Percentiles rank a stretch among this genome's conserved stretches.
phyloP scores from a whole-genome alignment of 2,113 vertebrate genomes.

The Okapia johnstoni region DNA sequence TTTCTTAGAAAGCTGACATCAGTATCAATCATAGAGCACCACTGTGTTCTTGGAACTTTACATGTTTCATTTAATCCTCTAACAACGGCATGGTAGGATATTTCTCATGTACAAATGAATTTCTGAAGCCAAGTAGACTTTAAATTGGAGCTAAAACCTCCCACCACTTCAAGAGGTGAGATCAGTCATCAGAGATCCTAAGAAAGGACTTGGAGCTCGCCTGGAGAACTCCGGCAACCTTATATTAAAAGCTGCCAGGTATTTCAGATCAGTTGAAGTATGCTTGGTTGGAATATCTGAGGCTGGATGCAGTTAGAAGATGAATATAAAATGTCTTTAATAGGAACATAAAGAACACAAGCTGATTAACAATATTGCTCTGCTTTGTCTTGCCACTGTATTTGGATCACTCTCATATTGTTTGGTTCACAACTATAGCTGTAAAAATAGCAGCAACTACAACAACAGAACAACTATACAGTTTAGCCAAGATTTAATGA shows the following conservation, averaged over 20 bases:
- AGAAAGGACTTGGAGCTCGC: neutral
- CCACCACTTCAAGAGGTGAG: neutral
- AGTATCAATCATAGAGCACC: neutral
- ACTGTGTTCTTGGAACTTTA: neutral
- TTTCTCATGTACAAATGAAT: neutral
- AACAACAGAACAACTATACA: constrained; percentile 11
- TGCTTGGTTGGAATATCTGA: neutral
- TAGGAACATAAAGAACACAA: neutral
- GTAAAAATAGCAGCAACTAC: constrained; percentile 4
- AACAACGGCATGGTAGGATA: neutral
- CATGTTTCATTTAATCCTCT: neutral
- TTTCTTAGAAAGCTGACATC: constrained; percentile 12
- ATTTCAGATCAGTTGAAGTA: constrained; percentile 31
- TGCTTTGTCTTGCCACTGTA: neutral
- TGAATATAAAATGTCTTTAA: constrained; percentile 6
- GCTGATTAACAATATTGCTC: neutral
- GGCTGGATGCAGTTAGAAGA: neutral
- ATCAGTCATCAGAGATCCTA: neutral
- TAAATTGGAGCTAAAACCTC: constrained; percentile 19
- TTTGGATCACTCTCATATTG: constrained; percentile 27
- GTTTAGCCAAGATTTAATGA: constrained; percentile 58
- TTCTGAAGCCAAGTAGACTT: neutral
- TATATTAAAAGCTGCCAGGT: neutral
- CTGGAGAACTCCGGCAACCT: neutral
- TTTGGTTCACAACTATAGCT: constrained; percentile 27